Base-by-base conservation (phyloP, 2,113 vertebrate species). In the Monarcha castaneiventris region DNA sequence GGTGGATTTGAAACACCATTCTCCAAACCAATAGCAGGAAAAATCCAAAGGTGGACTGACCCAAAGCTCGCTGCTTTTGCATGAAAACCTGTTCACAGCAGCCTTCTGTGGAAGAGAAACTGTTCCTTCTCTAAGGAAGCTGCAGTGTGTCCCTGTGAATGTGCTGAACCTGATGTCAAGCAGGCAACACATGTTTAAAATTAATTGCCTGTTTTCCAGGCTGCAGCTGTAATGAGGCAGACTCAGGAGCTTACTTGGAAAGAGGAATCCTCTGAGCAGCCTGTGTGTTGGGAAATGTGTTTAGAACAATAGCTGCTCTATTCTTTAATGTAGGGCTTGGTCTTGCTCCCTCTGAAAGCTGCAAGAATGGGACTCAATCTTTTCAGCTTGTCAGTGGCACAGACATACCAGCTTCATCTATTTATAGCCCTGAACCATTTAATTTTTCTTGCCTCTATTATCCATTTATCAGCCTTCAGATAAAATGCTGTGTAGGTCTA, bases 271-370 rank as follows among this genome's bases (percentile, higher is more conserved):
- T 91, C 75, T 86, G 83, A 96, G 90, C 75, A 81, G 93, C 79
- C 90, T 93, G 58, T 84, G 79, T 68, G 44, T 84, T 86, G 96
- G 48, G 71, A 84, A 86, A 92, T 62, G 62, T 3, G 2, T 86
- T 90, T 84, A 95, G 93, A 96, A 96, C 94, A 97, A 95, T 94
- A 86, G 83, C 84, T 72, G 66, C 92, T 97, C 89, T 97, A 94
- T 96, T 82, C 89, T 89, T 91, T 83, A 56, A 72, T 43, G 66
- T 72, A 1, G 6, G 73, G 68, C 76, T 94, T 5, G 0, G 44
- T 56, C 61, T 77, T 46, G 48, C 66, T 92, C 72, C 54, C 69
- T 93, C 82, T 74, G 72, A 81, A 94, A 93, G 58, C 85, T 72
- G 2, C 48, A 84, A 74, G 72, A 96, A 94, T 54, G 84, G 54